Base-by-base conservation (phyloP, 2,888 invertebrate genomes). In the Vesta saturnalis region DNA sequence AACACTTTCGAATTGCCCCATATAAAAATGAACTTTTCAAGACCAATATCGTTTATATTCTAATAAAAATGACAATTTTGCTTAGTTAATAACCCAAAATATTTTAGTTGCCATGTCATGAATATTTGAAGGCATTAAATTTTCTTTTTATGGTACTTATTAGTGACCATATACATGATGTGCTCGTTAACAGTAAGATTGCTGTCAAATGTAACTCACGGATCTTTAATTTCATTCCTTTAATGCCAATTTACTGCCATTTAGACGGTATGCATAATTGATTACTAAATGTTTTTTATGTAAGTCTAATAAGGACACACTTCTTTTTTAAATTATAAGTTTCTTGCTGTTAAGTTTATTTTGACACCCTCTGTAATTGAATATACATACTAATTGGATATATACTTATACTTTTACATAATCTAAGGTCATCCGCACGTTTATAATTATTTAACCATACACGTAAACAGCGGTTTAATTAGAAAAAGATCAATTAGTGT, bases 191-290 rank as follows among this genome's bases (percentile, higher is more conserved):
- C 52, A 52, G 52, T 52, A 21, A 19, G 52, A 52, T 52, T 52
- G 18, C 52, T 52, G 52, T 52, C 52, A 52, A 52, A 52, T 52
- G 49, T 18, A 52, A 52, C 52, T 52, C 21, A 21, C 52, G 52
- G 52, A n/a, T 52, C 19, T 52, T 52, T 19, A 19, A 52, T 18
- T 52, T 52, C 49, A 19, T 19, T 12, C n/a, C 19, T 52, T n/a
- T 52, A 19, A 52, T 52, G 52, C 52, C 52, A 52, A 52, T 52
- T 52, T 52, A 52, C 18, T 21, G 52, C 52, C 52, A 52, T 52
- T 52, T 52, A 52, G 52, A n/a, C 19, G 52, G 52, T 19, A 52
- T 19, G 19, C 52, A 19, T 52, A 52, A 52, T 52, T 52, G 52
- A 52, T 19, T 52, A 52, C 52, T 52, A 52, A 52, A 19, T 21